A percentile compares a stretch with the other conserved stretches of the same genome.
Conservation (phyloP, 2,888 invertebrate species). For the Yponomeuta evonymella region DNA sequence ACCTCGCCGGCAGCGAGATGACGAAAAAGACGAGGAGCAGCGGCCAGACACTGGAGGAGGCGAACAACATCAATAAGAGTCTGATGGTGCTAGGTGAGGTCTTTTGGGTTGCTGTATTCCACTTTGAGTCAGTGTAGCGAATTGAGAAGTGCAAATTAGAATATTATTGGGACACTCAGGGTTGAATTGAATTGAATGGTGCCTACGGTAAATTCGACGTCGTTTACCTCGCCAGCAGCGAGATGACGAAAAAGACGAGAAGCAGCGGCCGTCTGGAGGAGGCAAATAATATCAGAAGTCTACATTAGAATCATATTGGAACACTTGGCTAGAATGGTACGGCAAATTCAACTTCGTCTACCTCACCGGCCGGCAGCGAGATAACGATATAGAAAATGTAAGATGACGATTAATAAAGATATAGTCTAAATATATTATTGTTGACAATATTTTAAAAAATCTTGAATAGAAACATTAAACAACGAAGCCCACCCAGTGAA, state of each 20-base stretch:
- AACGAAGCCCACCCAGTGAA: too few species aligned
- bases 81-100: constrained; percentile 91
- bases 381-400: constrained; percentile 87
- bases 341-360: constrained; percentile 98
- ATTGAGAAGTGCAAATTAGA: too few species aligned
- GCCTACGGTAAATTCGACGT: constrained; percentile 93
- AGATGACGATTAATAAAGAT: too few species aligned
- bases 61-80: constrained; percentile 97
- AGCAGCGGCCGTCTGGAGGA: constrained; percentile 91
- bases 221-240: constrained; percentile 97
- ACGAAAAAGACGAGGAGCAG: constrained; percentile 93
- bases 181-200: too few species aligned
- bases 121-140: too few species aligned
- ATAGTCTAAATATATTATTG: too few species aligned
- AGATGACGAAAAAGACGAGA: constrained; percentile 94
- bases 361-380: constrained; percentile 97
- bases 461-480: too few species aligned
- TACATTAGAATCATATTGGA: neutral
- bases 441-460: too few species aligned
- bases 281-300: constrained; percentile 90
- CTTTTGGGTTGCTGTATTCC: neutral
- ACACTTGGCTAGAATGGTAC: constrained; percentile 37
- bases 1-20: constrained; percentile 97
- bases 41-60: constrained; percentile 92
- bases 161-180: too few species aligned